phyloP scores from a whole-genome alignment of 64 coral and sea anemone genomes.

The Astreopora myriophthalma region DNA sequence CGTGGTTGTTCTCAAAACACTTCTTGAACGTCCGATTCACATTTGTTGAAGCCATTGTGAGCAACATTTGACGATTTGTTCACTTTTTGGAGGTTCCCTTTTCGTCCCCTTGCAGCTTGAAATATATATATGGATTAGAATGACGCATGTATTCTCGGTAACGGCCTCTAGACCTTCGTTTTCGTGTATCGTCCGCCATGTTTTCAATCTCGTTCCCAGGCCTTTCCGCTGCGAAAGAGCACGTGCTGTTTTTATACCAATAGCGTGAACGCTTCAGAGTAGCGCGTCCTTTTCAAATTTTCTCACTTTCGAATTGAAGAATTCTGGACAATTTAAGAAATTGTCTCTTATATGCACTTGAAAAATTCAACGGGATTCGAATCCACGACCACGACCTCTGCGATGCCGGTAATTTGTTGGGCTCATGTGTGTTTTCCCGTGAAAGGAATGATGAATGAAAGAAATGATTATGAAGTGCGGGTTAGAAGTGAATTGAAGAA shows the following conservation, averaged over 20 bases:
- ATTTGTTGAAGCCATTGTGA: conserved; percentile 40
- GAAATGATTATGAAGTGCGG: too few species aligned
- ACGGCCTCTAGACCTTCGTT: conserved; percentile 32
- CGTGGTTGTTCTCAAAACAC: conserved; percentile 50
- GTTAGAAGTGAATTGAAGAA: too few species aligned
- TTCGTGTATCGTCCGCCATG: conserved; percentile 30
- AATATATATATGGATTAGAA: conserved; percentile 55
- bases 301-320: background rate
- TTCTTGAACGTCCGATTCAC: conserved; percentile 54
- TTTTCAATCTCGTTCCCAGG: background rate
- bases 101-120: conserved; percentile 57
- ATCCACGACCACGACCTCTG: conserved; percentile 6
- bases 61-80: conserved; percentile 27
- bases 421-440: too few species aligned
- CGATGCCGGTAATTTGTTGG: too few species aligned
- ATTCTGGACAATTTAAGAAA: conserved; percentile 16
- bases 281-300: conserved; percentile 40
- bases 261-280: conserved; percentile 47
- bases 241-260: conserved; percentile 51
- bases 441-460: too few species aligned
- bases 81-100: conserved; percentile 23
- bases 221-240: background rate
- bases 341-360: too few species aligned
- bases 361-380: too few species aligned
- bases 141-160: conserved; percentile 64